phyloP scores from a whole-genome alignment of 2,888 invertebrate genomes.

The Chloromyia formosa region DNA sequence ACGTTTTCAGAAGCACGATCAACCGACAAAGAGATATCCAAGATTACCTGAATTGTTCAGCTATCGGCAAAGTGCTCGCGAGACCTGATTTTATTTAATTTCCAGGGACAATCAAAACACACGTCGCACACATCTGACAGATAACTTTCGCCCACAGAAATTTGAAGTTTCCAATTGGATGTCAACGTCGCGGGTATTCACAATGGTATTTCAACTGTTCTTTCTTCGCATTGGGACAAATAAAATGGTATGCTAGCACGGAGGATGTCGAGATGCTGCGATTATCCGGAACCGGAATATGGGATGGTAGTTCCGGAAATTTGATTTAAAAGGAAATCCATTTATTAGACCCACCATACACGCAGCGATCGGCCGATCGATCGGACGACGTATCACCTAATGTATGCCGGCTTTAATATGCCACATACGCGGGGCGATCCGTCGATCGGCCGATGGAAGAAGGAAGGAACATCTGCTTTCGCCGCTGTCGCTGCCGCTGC shows the following conservation, averaged over 20 bases:
- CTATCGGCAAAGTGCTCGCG: background rate
- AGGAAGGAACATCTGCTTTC: too few species aligned
- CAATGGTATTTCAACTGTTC: background rate
- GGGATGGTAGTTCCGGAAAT: too few species aligned
- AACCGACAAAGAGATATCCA: background rate
- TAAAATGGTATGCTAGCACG: background rate
- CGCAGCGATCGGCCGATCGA: too few species aligned
- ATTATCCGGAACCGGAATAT: background rate
- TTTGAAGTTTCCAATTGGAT: constrained; percentile 23
- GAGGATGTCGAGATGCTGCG: too few species aligned
- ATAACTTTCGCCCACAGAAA: constrained; percentile 16
- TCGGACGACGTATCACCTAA: too few species aligned
- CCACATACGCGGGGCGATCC: too few species aligned
- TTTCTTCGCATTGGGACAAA: background rate
- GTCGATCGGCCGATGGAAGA: too few species aligned
- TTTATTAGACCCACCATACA: too few species aligned
- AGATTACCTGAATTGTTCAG: constrained; percentile 33
- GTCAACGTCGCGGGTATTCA: constrained; percentile 16
- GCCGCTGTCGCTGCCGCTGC: too few species aligned
- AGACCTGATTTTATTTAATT: constrained; percentile 27
- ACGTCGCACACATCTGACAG: constrained; percentile 44
- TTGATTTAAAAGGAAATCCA: background rate
- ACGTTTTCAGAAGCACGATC: background rate
- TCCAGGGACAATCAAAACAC: constrained; percentile 8
- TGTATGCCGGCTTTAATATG: too few species aligned